phyloP scores from a whole-genome alignment of 1,140 invertebrate species.

The Drosophila lini region DNA sequence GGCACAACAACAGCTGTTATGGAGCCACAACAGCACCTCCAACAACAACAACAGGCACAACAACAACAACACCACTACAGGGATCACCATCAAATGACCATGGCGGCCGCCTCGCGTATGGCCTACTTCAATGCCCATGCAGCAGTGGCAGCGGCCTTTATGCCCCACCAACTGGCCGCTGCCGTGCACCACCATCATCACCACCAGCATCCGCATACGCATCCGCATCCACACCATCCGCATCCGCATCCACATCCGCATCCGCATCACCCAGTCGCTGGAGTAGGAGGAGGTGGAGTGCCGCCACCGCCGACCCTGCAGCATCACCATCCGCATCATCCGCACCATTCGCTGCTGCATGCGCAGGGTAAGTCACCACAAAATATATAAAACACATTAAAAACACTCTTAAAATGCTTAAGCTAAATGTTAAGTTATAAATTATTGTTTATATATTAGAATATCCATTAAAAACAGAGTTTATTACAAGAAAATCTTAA shows the following conservation, averaged over 20 bases:
- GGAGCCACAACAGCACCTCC: constrained; percentile 36
- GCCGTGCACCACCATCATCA: constrained; percentile 67
- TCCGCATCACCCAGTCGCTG: constrained; percentile 21
- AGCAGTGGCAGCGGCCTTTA: constrained; percentile 93
- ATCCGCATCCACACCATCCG: constrained; percentile 35
- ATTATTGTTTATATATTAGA: no score
- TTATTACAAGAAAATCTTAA: no score
- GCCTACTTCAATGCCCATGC: constrained; percentile 95
- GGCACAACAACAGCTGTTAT: constrained; percentile 16
- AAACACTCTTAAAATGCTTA: background rate
- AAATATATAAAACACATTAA: background rate
- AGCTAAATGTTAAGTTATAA: background rate
- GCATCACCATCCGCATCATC: constrained; percentile 33
- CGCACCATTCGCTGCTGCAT: constrained; percentile 73
- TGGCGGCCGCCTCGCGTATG: constrained; percentile 90
- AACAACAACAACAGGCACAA: constrained; percentile 29
- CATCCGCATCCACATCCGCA: constrained; percentile 28
- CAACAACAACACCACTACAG: constrained; percentile 56
- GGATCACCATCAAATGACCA: constrained; percentile 87
- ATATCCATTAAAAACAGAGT: no score
- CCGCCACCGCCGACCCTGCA: constrained; percentile 33
- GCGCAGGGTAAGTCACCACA: constrained; percentile 72
- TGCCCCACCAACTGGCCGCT: constrained; percentile 85
- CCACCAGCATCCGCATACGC: constrained; percentile 50
- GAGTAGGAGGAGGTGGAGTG: constrained; percentile 14